Percentiles rank a stretch among this genome's conserved stretches.
These are phyloP conservation scores for Hippoglossus hippoglossus DNA, from an alignment of 2,797 vertebrate genomes.

Conservation along the genomic window DNA sequence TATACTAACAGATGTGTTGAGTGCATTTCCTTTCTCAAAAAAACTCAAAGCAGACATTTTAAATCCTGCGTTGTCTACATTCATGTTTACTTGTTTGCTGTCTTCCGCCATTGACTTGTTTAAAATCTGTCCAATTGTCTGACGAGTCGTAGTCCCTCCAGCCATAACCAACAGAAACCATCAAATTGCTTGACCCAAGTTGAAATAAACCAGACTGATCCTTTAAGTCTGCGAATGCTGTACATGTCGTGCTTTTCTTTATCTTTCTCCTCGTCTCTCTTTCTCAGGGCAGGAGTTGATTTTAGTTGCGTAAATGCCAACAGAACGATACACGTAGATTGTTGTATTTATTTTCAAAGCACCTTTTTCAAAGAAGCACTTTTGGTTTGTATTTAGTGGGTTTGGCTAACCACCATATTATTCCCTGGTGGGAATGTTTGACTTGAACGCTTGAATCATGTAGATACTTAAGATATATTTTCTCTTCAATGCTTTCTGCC, in stretches of 20 bases:
- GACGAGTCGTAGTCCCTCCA: not conserved
- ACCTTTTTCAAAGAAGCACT: conserved; percentile 74
- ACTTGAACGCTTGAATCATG: conserved; percentile 67
- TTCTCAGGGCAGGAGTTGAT: conserved; percentile 76
- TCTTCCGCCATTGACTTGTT: too few species aligned
- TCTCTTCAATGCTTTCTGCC: conserved; percentile 74
- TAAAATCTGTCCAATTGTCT: too few species aligned
- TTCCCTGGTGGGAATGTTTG: conserved; percentile 55
- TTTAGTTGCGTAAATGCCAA: conserved; percentile 56
- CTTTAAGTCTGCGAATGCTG: conserved; percentile 27
- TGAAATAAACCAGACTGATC: conserved; percentile 32
- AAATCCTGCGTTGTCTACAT: too few species aligned
- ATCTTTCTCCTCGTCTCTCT: conserved; percentile 62
- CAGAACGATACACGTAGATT: conserved; percentile 51
- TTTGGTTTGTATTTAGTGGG: conserved; percentile 57
- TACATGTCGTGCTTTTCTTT: conserved; percentile 52
- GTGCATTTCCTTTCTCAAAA: too few species aligned
- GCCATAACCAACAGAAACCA: not conserved
- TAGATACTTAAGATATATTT: conserved; percentile 55
- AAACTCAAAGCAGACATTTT: too few species aligned
- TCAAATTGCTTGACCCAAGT: conserved; percentile 9
- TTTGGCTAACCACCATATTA: conserved; percentile 21
- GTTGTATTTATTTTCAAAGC: conserved; percentile 73
- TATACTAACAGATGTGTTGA: too few species aligned
- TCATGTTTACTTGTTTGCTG: too few species aligned